These are phyloP conservation scores for Drosophila ezoana DNA, from an alignment of 2,888 invertebrate genomes.

Conservation along the genomic window DNA sequence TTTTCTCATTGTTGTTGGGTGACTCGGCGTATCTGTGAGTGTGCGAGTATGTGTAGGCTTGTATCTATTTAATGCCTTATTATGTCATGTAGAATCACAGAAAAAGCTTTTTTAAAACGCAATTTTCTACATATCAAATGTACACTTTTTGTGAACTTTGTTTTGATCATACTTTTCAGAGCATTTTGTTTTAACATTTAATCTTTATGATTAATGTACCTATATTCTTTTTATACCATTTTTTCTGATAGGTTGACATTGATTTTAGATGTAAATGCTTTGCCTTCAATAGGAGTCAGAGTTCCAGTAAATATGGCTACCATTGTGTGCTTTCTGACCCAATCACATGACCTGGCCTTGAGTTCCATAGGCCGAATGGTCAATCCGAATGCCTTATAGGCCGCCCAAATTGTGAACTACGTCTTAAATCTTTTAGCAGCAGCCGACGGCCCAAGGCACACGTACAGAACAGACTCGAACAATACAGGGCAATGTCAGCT, in stretches of 20 bases:
- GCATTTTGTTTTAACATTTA: too few relatives aligned
- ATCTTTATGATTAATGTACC: too few relatives aligned
- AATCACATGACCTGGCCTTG: conserved; percentile 9
- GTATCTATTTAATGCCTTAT: conserved; percentile 12
- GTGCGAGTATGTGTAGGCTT: conserved; percentile 3
- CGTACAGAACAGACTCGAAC: conserved; percentile 3
- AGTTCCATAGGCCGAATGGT: conserved; percentile 3
- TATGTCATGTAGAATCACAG: conserved; percentile 4
- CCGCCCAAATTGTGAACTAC: conserved; percentile 47
- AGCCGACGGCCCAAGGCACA: conserved; percentile 6
- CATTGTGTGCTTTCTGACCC: neutral
- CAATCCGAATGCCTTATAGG: neutral
- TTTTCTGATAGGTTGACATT: too few relatives aligned
- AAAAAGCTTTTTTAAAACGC: conserved; percentile 1
- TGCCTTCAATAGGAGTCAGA: too few relatives aligned
- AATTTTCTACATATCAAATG: neutral
- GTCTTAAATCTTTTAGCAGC: conserved; percentile 41
- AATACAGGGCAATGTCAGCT: conserved; percentile 36
- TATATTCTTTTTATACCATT: too few relatives aligned
- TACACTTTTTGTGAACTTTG: neutral
- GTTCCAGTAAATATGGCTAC: neutral
- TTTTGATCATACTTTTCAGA: too few relatives aligned
- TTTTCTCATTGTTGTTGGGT: conserved; percentile 11
- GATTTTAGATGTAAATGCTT: too few relatives aligned
- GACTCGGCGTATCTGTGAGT: neutral